Percentiles rank a stretch among this genome's conserved stretches.
phyloP scores from a whole-genome alignment of 2,797 vertebrate genomes.

The Peromyscus eremicus region DNA sequence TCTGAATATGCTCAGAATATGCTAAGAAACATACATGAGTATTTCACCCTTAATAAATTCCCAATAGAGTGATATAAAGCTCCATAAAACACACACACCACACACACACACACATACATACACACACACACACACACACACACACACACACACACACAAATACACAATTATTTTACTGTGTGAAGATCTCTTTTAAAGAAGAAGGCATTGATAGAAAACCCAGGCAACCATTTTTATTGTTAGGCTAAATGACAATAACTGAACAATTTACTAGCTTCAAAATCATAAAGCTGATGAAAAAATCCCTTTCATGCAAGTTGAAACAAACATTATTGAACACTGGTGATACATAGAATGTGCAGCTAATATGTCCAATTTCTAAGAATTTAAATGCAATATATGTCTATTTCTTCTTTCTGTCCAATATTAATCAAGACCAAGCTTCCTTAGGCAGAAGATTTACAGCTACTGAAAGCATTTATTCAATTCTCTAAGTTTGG shows the following conservation, averaged over 20 bases:
- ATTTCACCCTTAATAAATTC: neutral
- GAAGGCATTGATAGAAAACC: neutral
- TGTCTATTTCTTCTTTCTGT: neutral
- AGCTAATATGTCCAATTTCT: neutral
- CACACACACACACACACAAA: neutral
- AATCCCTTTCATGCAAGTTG: neutral
- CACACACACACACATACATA: neutral
- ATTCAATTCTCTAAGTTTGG: neutral
- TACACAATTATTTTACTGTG: neutral
- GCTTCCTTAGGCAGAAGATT: neutral
- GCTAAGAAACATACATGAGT: neutral
- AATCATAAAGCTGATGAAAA: neutral
- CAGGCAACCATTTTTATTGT: neutral
- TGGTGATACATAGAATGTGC: neutral
- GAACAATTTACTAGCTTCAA: slow-evolving; percentile 21
- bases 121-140: neutral
- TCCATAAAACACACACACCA: neutral
- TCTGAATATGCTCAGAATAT: neutral
- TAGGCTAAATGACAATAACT: neutral
- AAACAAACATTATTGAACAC: neutral
- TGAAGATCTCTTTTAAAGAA: slow-evolving; percentile 25
- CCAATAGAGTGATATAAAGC: neutral
- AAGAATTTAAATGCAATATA: neutral
- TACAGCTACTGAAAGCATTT: neutral
- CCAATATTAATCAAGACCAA: neutral